Evolutionary conservation across 2,797 vertebrate species (phyloP).

Genomic region (Tympanoctomys barrerae): DNA sequence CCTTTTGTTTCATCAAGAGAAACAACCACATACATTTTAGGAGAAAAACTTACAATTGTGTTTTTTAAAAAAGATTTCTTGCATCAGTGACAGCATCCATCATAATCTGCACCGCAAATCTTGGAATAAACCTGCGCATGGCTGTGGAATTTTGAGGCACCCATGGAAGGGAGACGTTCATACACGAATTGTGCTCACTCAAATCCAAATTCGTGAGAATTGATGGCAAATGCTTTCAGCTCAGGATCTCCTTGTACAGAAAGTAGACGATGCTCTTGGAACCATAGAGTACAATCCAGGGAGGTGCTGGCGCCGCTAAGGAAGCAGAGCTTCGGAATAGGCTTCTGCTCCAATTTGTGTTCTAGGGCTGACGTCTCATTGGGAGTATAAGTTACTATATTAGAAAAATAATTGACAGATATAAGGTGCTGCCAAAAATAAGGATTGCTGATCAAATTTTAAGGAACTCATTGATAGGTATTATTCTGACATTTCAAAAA

Average conservation of each 20-base stretch:
- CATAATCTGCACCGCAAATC: background rate
- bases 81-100: background rate
- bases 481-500: conserved; percentile 26
- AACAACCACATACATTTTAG: background rate
- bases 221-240: background rate
- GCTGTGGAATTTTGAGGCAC: background rate
- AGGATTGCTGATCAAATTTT: conserved; percentile 32
- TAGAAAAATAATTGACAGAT: background rate
- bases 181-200: background rate
- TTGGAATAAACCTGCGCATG: background rate
- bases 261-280: background rate
- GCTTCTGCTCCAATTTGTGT: background rate
- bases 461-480: background rate
- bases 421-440: background rate
- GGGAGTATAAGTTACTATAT: background rate
- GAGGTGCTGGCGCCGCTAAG: background rate
- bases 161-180: background rate
- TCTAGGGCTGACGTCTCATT: background rate
- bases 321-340: background rate
- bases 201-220: background rate
- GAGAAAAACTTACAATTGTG: background rate
- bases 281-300: background rate
- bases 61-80: background rate
- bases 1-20: background rate
- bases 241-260: background rate